These are phyloP conservation scores for Uromys caudimaculatus DNA, from an alignment of 2,797 vertebrate genomes.

Conservation along the genomic window DNA sequence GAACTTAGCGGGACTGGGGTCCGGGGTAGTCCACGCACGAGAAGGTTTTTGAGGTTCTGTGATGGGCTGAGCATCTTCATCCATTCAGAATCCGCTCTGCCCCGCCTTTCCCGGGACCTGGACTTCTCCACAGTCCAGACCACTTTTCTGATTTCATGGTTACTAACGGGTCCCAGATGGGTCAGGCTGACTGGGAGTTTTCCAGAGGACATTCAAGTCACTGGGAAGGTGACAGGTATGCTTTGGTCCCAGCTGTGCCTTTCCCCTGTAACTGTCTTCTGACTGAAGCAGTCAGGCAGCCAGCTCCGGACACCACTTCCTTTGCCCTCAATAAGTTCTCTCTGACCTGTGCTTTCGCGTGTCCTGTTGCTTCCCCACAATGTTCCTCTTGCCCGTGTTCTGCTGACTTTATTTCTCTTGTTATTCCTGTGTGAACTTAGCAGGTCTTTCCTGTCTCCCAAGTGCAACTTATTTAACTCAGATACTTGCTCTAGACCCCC, in stretches of 20 bases:
- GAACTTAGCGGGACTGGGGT: rapidly evolving
- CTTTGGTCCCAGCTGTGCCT: background rate
- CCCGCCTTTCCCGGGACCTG: background rate
- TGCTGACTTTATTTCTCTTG: background rate
- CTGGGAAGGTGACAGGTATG: background rate
- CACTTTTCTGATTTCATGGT: background rate
- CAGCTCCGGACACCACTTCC: background rate
- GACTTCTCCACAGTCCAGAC: too few species aligned
- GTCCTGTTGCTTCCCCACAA: background rate
- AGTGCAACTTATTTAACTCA: background rate
- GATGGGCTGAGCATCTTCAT: background rate
- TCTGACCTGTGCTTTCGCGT: background rate
- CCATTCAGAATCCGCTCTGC: background rate
- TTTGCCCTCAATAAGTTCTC: background rate
- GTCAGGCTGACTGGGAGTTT: too few species aligned
- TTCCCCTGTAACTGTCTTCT: background rate
- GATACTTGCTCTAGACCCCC: background rate
- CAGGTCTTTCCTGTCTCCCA: background rate
- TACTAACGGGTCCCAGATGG: rapidly evolving
- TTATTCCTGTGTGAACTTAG: background rate
- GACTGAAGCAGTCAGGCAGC: background rate
- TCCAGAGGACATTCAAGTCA: background rate
- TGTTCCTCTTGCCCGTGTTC: background rate
- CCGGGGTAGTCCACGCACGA: rapidly evolving
- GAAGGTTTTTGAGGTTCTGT: background rate